phyloP scores from a whole-genome alignment of 1,140 invertebrate genomes.

The Aphaenogaster rudis region DNA sequence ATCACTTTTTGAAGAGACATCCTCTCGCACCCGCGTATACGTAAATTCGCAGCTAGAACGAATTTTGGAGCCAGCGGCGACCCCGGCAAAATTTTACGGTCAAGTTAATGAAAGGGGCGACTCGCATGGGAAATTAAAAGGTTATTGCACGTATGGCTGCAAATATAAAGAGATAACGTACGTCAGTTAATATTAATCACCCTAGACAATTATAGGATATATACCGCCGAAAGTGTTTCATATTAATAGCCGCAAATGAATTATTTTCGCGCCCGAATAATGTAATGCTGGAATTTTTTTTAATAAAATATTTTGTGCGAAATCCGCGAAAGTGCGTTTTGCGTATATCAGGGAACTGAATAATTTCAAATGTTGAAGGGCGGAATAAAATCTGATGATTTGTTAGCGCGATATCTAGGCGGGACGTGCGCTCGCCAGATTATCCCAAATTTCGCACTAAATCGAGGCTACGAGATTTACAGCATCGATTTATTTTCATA shows the following conservation, averaged over 20 bases:
- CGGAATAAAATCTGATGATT: conserved; percentile 52
- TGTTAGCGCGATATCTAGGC: conserved; percentile 42
- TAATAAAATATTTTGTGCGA: conserved; percentile 9
- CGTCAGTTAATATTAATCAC: conserved; percentile 41
- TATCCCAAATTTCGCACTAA: conserved; percentile 61
- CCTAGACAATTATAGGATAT: conserved; percentile 12
- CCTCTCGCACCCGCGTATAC: conserved; percentile 8
- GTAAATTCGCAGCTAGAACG: conserved; percentile 25
- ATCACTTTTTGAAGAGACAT: conserved; percentile 58
- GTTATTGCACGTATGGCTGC: conserved; percentile 21
- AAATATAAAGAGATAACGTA: conserved; percentile 44
- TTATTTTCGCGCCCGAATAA: conserved; percentile 36
- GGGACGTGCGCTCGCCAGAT: conserved; percentile 28
- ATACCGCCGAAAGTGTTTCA: neutral
- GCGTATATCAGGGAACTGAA: conserved; percentile 3
- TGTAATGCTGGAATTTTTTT: conserved; percentile 12
- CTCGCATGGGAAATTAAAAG: conserved; percentile 55
- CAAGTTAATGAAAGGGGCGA: conserved; percentile 41
- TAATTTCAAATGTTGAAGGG: conserved; percentile 50
- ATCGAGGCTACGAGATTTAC: conserved; percentile 58
- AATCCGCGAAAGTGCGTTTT: neutral
- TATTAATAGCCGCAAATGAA: neutral
- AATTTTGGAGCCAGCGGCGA: conserved; percentile 16
- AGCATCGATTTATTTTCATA: conserved; percentile 64
- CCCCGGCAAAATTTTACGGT: conserved; percentile 44